These are phyloP conservation scores for Sclerodermus sp. DNA, from an alignment of 2,888 invertebrate genomes.

Conservation along the genomic window DNA sequence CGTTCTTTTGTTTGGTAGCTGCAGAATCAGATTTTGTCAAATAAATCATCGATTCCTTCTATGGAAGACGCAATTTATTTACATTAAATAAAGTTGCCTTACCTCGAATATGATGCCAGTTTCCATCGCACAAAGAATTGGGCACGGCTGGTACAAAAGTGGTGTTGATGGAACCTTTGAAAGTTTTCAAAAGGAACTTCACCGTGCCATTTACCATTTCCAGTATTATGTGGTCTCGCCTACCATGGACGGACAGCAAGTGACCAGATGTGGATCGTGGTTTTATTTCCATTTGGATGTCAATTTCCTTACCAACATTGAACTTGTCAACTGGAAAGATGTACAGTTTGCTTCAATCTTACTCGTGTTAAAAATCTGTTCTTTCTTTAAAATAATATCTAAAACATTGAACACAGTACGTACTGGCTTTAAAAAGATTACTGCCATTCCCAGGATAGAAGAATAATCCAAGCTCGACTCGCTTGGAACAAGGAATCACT, in stretches of 20 bases:
- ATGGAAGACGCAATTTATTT: not conserved
- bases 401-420: conserved; percentile 32
- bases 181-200: conserved; percentile 80
- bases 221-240: conserved; percentile 79
- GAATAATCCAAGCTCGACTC: conserved; percentile 80
- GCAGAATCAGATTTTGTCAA: conserved; percentile 27
- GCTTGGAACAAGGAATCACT: conserved; percentile 77
- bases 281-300: conserved; percentile 82
- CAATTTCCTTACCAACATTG: conserved; percentile 76
- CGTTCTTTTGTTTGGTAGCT: conserved; percentile 88
- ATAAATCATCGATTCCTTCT: not conserved
- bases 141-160: conserved; percentile 68
- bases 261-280: conserved; percentile 84
- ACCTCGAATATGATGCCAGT: conserved; percentile 90
- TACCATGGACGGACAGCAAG: conserved; percentile 82
- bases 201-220: conserved; percentile 87
- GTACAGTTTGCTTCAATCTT: not conserved
- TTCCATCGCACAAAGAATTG: conserved; percentile 85
- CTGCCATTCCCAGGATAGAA: conserved; percentile 77
- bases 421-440: conserved; percentile 67
- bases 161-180: conserved; percentile 74
- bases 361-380: no score
- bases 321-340: conserved; percentile 73
- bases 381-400: not conserved
- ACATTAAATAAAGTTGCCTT: not conserved